phyloP scores from a whole-genome alignment of 2,113 vertebrate genomes.

The Pionites leucogaster region DNA sequence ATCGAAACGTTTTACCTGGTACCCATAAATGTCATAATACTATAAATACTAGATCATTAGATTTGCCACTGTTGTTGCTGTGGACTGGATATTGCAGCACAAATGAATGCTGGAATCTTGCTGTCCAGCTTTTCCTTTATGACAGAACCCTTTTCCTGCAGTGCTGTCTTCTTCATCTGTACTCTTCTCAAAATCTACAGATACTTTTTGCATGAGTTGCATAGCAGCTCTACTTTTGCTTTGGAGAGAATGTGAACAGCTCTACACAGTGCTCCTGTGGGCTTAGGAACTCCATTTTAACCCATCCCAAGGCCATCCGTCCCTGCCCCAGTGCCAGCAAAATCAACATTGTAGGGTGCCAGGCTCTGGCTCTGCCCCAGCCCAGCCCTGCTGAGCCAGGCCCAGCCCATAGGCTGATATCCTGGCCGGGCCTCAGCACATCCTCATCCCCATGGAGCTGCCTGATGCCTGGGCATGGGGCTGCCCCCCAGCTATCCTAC shows the following conservation, averaged over 20 bases:
- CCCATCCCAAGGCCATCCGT: not conserved
- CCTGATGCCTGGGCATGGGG: not conserved
- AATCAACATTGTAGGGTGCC: not conserved
- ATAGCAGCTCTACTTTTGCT: not conserved
- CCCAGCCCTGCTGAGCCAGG: rapidly evolving
- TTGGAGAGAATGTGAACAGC: not conserved
- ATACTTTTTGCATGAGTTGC: not conserved
- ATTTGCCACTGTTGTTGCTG: not conserved
- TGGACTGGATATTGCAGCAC: not conserved
- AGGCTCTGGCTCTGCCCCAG: not conserved
- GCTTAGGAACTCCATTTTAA: not conserved
- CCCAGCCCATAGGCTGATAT: rapidly evolving
- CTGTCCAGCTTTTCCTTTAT: not conserved
- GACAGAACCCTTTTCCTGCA: not conserved
- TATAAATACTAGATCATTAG: not conserved
- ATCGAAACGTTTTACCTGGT: not conserved
- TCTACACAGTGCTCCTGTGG: not conserved
- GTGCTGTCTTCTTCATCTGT: not conserved
- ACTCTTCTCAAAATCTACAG: not conserved
- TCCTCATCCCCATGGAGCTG: not conserved
- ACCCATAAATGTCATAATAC: not conserved
- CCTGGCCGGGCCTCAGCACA: not conserved
- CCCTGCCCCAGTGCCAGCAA: not conserved
- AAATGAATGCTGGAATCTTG: not conserved
- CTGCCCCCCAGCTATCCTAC: not conserved